phyloP scores from a whole-genome alignment of 2,113 vertebrate genomes.

The Podilymbus podiceps region DNA sequence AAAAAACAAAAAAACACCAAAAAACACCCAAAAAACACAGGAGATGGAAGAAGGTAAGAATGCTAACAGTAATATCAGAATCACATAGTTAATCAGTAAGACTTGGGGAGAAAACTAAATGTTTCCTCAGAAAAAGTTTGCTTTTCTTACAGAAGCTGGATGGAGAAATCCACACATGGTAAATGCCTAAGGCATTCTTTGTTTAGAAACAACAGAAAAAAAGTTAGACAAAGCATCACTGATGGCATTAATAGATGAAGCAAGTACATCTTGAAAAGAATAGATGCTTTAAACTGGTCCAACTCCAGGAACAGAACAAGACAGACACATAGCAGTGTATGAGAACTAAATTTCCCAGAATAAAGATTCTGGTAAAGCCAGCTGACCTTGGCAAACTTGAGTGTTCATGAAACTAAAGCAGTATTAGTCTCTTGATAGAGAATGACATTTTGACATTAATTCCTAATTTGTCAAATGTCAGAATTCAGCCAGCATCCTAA shows the following conservation, averaged over 20 bases:
- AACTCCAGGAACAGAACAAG: not conserved
- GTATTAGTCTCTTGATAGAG: not conserved
- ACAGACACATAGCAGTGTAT: not conserved
- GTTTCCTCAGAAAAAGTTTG: not conserved
- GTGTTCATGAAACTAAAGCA: not conserved
- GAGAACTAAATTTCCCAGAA: not conserved
- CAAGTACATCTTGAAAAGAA: constrained; percentile 1
- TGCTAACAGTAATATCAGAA: not conserved
- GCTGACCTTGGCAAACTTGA: not conserved
- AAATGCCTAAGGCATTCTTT: not conserved
- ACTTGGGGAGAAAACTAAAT: not conserved
- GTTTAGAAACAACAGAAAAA: constrained; percentile 1
- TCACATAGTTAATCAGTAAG: not conserved
- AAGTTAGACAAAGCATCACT: not conserved
- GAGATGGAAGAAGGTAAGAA: not conserved
- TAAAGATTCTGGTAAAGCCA: not conserved
- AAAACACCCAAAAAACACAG: not conserved
- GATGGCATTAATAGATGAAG: not conserved
- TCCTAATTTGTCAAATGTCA: not conserved
- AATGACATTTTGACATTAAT: not conserved
- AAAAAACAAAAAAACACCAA: too few relatives aligned
- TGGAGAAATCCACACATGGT: not conserved
- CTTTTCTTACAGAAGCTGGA: not conserved
- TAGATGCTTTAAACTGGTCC: not conserved
- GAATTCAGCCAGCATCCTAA: not conserved